Base-by-base conservation (phyloP, 2,797 vertebrate species). In the Siniperca undulata region DNA sequence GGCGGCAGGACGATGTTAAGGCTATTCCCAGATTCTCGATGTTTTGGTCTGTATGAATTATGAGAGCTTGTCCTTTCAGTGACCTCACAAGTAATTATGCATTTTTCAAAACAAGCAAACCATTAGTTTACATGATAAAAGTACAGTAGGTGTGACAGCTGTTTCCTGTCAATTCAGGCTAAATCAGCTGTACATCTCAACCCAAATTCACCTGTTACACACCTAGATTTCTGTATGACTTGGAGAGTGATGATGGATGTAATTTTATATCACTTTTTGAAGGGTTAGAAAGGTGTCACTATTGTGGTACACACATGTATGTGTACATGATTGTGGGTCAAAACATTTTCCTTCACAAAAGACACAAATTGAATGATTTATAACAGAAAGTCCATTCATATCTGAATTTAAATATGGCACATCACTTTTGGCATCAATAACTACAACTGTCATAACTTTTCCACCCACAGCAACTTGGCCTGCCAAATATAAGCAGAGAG, bases 11-110 rank as follows among this genome's bases (percentile, higher is more conserved):
- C 64, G 16, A 82, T 86, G 86, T 85, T 82, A 81, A 89, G 88
- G 90, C 89, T 91, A 86, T 93, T 93, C 93, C 93, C 90, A 92
- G 88, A 89, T 91, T 91, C 81, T 81, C 77, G 74, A 87, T 81
- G 78, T 55, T 78, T 86, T 85, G 83, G 74, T 90, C 70, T 75
- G 55, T 50, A 75, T 86, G 82, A 90, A 69, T 87, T 89, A 90
- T 82, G 87, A 90, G 78, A 87, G 70, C 36, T 56, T 88, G 88
- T 91, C 93, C 93, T 90, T 82, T 87, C 72, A 24, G 40, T 88
- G 89, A 92, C 89, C 93, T 86, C 5, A 14, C 5, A 60, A 85
- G 79, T 75, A 80, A 89, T 93, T 85, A 80, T 60, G 55, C 46
- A 73, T 78, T 73, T 59, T 48, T 24, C 48, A 34, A 79, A 74